Conservation (phyloP, 2,888 invertebrate species). For the Leptura quadrifasciata region DNA sequence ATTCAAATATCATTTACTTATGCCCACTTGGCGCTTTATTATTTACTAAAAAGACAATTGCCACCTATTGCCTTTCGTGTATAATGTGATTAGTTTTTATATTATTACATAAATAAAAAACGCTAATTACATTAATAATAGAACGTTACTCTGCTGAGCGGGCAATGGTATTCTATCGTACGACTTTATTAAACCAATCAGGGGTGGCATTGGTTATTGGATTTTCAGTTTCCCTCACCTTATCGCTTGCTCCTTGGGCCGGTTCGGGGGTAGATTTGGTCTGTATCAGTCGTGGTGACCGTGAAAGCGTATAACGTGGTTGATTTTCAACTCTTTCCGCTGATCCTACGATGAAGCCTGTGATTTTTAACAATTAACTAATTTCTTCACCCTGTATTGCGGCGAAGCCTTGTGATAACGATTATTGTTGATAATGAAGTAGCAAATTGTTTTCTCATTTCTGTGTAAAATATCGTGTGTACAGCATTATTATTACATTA, state of each 20-base stretch:
- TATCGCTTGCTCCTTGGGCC: slow-evolving; percentile 14
- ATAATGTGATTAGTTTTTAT: background rate
- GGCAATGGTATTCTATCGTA: slow-evolving; percentile 18
- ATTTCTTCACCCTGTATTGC: background rate
- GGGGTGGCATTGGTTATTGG: slow-evolving; percentile 45
- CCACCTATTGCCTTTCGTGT: background rate
- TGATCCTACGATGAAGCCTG: slow-evolving; percentile 40
- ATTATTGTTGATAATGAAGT: slow-evolving; percentile 13
- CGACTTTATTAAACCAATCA: slow-evolving; percentile 47
- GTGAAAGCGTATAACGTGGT: slow-evolving; percentile 42
- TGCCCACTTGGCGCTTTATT: background rate
- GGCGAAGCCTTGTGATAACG: slow-evolving; percentile 24
- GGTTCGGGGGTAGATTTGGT: slow-evolving; percentile 41
- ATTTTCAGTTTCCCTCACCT: slow-evolving; percentile 47
- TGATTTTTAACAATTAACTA: slow-evolving; percentile 26
- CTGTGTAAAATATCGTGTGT: background rate
- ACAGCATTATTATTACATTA: background rate
- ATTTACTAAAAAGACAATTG: background rate
- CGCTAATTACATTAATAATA: slow-evolving; percentile 1
- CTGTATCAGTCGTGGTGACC: slow-evolving; percentile 40
- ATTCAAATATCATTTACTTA: background rate
- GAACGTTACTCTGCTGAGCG: background rate
- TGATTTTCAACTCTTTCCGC: slow-evolving; percentile 38
- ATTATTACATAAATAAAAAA: slow-evolving; percentile 13
- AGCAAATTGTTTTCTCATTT: slow-evolving; percentile 20